phyloP scores from a whole-genome alignment of 2,888 invertebrate species.

The Oscheius sp. region DNA sequence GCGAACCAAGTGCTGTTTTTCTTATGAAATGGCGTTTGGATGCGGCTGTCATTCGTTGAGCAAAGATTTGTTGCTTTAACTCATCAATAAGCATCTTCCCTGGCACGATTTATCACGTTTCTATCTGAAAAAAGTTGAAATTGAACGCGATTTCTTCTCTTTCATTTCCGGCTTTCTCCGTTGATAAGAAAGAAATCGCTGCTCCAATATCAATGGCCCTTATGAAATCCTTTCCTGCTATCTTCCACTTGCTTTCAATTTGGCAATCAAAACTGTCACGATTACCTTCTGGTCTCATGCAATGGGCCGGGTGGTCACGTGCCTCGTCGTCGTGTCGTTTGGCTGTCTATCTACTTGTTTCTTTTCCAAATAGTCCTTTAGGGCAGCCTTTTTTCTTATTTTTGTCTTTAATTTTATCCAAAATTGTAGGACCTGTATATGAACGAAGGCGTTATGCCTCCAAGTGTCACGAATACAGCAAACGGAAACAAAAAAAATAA shows the following conservation, averaged over 20 bases:
- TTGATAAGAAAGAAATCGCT: too few relatives aligned
- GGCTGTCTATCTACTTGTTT: neutral
- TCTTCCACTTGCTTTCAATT: neutral
- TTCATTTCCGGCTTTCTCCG: too few relatives aligned
- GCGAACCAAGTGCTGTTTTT: too few relatives aligned
- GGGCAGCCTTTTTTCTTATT: neutral
- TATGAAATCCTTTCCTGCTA: too few relatives aligned
- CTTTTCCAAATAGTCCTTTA: neutral
- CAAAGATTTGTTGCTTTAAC: too few relatives aligned
- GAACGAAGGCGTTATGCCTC: constrained; percentile 40
- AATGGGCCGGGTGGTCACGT: constrained; percentile 18
- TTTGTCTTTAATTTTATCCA: neutral
- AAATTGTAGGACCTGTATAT: constrained; percentile 9
- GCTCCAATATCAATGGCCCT: too few relatives aligned
- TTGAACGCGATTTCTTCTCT: too few relatives aligned
- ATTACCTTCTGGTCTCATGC: neutral
- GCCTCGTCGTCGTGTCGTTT: neutral
- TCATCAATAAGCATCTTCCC: too few relatives aligned
- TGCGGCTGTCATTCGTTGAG: too few relatives aligned
- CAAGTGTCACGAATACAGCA: constrained; percentile 36
- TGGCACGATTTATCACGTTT: too few relatives aligned
- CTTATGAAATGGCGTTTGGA: too few relatives aligned
- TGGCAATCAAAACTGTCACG: neutral
- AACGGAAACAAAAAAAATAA: constrained; percentile 44
- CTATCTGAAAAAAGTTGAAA: too few relatives aligned